Base-by-base conservation (phyloP, 1,140 invertebrate species). In the Bombyx mandarina region DNA sequence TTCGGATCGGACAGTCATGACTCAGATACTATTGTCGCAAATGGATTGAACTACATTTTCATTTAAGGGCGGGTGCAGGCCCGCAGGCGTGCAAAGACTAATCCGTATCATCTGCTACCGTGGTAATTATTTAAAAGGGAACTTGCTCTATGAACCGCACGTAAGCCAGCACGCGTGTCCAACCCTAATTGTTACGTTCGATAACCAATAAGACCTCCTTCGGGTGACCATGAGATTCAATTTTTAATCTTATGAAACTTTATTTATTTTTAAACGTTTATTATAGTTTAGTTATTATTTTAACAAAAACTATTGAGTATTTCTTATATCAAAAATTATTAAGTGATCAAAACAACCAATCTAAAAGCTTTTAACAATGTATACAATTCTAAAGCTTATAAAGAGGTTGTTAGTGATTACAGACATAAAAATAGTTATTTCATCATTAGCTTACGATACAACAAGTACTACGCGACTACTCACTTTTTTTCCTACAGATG, bases 71-170 rank as follows among this genome's bases (percentile, higher is more conserved):
- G 59, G 56, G 61, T 67, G 63, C 63, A 63, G 45, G 50, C 53
- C 18, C 50, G 55, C 44, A 56, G 58, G 54, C 12, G 54, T 35
- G 35, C 54, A 12, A 44, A 26, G 46, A 46, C 47, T 86, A 86
- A 86, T 84, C 79, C 79, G 70, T 81, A 79, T 84, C 81, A 84
- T 84, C 80, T 84, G 81, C 75, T 86, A 62, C 81, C 66, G 67
- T 64, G 71, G 79, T 83, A 86, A 86, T 86, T 83, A 86, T 86
- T 82, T 86, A 79, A 82, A 77, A 80, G 78, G 82, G 81, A 76
- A 71, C 68, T 65, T 35, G 26, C 26, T 35, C 60, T 57, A 63
- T 65, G 58, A 54, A 63, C 58, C 66, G 65, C 62, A 62, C 59
- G 59, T 81, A 83, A 82, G 74, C 79, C 66, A 52, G 54, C 48